Base-by-base conservation (phyloP, 37 sponge, comb jelly and placozoan species). In the Geodia barretti region DNA sequence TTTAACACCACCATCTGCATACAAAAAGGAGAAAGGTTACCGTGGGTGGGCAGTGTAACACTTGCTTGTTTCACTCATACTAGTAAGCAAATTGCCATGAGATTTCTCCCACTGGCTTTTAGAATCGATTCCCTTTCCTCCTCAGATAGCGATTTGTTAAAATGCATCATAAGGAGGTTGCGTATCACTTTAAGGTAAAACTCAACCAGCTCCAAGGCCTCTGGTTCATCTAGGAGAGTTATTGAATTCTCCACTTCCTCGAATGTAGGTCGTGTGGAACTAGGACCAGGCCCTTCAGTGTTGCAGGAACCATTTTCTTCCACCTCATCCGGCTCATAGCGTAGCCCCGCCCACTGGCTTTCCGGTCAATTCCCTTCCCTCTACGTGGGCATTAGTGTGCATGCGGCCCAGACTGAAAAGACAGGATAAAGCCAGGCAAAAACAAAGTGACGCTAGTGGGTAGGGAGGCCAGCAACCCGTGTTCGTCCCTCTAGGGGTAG, bases 61-160 rank as follows among this genome's bases (percentile, higher is more conserved):
- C n/a, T n/a, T n/a, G n/a, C n/a, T n/a, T n/a, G n/a, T n/a, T n/a
- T n/a, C n/a, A n/a, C n/a, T n/a, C n/a, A n/a, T n/a, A n/a, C n/a
- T n/a, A n/a, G n/a, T n/a, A n/a, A n/a, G n/a, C n/a, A n/a, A n/a
- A n/a, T n/a, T n/a, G n/a, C n/a, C n/a, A n/a, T n/a, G n/a, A n/a
- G n/a, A n/a, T n/a, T n/a, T n/a, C n/a, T n/a, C n/a, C n/a, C n/a
- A n/a, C n/a, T n/a, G n/a, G n/a, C n/a, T n/a, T n/a, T n/a, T n/a
- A n/a, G n/a, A n/a, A 78, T 78, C 28, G 79, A 31, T 38, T 64
- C 68, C 43, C 79, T 36, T 39, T 78, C 79, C 21, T 60, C 77
- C 7, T 76, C 64, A 9, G 77, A 62, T 4, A 76, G 64, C 3
- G 64, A 76, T 30, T 64, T 60, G 39, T 61, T 31, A n/a, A 76